Evolutionary conservation across 1,140 invertebrate species (phyloP).

Genomic region (Nasonia vitripennis): DNA sequence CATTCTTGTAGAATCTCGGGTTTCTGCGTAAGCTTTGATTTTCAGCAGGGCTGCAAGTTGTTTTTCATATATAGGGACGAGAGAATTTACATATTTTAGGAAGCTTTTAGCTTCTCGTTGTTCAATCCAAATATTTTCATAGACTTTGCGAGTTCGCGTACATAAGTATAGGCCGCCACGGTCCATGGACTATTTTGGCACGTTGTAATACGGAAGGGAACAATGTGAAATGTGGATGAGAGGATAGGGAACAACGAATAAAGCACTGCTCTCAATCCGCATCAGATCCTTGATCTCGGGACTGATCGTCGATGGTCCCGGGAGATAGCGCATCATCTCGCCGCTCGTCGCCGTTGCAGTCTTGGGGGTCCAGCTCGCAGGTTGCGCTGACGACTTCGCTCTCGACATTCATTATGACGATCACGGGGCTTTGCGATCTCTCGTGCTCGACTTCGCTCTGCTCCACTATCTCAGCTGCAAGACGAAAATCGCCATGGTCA

Average conservation of each 20-base stretch:
- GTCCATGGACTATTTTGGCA: constrained; percentile 59
- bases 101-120: no score
- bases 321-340: constrained; percentile 26
- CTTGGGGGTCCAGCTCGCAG: background rate
- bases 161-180: background rate
- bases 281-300: constrained; percentile 42
- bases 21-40: no score
- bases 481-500: no score
- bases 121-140: background rate
- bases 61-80: no score
- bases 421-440: constrained; percentile 54
- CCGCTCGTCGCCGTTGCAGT: constrained; percentile 9
- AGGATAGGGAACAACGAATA: constrained; percentile 47
- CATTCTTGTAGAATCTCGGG: no score
- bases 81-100: no score
- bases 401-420: constrained; percentile 49
- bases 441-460: constrained; percentile 49
- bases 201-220: constrained; percentile 22
- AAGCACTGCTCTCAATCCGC: constrained; percentile 7
- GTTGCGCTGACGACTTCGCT: background rate
- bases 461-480: background rate
- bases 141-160: background rate
- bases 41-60: no score
- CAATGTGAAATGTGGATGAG: constrained; percentile 48
- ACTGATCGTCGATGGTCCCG: background rate